phyloP scores from a whole-genome alignment of 2,888 invertebrate species.

The Chesias legatella region DNA sequence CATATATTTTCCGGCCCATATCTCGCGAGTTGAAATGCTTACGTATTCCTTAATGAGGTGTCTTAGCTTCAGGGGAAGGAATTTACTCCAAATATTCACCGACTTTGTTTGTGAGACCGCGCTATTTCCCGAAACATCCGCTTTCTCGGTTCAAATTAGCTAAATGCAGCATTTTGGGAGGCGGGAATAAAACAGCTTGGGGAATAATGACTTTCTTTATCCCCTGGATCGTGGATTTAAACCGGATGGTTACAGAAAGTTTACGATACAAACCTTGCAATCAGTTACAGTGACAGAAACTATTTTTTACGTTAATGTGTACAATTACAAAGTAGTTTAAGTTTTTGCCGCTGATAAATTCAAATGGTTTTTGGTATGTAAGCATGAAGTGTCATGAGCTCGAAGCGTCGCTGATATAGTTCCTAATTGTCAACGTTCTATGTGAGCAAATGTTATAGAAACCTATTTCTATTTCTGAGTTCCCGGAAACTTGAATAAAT shows the following conservation, averaged over 20 bases:
- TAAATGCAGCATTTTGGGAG: conserved; percentile 9
- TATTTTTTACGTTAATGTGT: no score
- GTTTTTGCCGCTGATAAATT: no score
- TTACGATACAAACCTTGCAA: not conserved
- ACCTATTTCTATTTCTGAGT: no score
- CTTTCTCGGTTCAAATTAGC: conserved; percentile 17
- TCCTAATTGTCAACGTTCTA: no score
- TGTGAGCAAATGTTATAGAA: no score
- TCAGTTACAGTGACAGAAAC: no score
- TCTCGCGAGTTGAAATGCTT: conserved; percentile 25
- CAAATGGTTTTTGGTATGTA: no score
- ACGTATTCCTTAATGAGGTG: conserved; percentile 30
- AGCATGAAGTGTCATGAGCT: no score
- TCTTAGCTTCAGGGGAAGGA: conserved; percentile 25
- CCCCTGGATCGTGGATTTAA: not conserved
- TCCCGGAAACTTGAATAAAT: no score
- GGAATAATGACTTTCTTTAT: conserved; percentile 13
- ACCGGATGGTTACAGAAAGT: not conserved
- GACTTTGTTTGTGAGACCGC: conserved; percentile 21
- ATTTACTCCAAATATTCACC: conserved; percentile 25
- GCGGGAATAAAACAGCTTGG: conserved; percentile 8
- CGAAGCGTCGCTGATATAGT: no score
- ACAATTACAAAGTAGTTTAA: no score
- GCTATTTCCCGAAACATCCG: conserved; percentile 19
- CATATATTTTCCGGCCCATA: conserved; percentile 32